Evolutionary conservation across 2,113 vertebrate species (phyloP).

Genomic region (Naja naja): DNA sequence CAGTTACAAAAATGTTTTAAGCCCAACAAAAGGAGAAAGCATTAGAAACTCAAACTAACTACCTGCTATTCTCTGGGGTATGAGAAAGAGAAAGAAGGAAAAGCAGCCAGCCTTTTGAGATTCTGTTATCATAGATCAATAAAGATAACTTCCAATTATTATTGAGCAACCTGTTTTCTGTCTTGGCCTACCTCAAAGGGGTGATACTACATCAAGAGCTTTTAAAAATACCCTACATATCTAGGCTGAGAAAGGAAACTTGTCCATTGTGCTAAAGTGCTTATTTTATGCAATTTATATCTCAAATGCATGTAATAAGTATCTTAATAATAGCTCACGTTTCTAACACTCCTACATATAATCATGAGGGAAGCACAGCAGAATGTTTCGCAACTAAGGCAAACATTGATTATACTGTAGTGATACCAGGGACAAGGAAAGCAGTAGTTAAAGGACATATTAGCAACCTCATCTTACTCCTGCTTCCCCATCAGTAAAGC

Average conservation of each 20-base stretch:
- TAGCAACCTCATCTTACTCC: not conserved
- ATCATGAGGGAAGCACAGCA: not conserved
- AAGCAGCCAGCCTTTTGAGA: not conserved
- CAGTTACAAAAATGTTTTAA: not conserved
- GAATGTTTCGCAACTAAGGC: not conserved
- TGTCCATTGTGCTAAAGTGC: not conserved
- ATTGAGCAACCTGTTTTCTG: not conserved
- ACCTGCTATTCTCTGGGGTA: not conserved
- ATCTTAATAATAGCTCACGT: not conserved
- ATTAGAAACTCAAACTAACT: not conserved
- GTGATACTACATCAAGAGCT: not conserved
- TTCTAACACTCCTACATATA: not conserved
- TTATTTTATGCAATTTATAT: not conserved
- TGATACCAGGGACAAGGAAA: not conserved
- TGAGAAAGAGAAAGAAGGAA: not conserved
- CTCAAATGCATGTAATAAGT: not conserved
- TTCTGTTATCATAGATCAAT: not conserved
- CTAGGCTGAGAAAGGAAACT: not conserved
- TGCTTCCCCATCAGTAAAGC: not conserved
- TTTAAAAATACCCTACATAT: not conserved
- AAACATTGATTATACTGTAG: not conserved
- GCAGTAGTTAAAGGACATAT: not conserved
- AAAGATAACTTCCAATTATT: not conserved
- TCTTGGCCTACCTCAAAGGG: not conserved
- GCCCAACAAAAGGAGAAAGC: not conserved